These are phyloP conservation scores for Tholera decimalis DNA, from an alignment of 2,888 invertebrate genomes.

Conservation along the genomic window DNA sequence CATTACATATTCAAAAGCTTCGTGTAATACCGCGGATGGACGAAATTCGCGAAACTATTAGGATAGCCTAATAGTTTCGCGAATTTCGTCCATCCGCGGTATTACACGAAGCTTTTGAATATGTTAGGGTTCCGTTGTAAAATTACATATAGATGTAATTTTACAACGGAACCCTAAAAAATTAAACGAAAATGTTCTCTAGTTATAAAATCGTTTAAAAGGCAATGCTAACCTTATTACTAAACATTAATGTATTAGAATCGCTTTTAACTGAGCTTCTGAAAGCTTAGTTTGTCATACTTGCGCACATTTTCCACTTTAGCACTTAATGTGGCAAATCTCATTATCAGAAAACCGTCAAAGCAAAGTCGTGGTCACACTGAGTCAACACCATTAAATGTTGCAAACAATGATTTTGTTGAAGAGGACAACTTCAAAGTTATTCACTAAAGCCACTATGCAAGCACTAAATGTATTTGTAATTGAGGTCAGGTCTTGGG, in stretches of 20 bases:
- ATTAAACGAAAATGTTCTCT: too few relatives aligned
- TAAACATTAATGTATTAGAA: conserved; percentile 35
- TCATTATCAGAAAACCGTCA: conserved; percentile 44
- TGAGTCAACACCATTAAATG: conserved; percentile 45
- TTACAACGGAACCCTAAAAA: too few relatives aligned
- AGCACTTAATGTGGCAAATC: conserved; percentile 49
- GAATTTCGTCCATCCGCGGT: too few relatives aligned
- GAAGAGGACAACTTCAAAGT: conserved; percentile 23
- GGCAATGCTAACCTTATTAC: conserved; percentile 17
- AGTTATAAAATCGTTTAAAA: conserved; percentile 9
- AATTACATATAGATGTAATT: too few relatives aligned
- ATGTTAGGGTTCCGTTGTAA: too few relatives aligned
- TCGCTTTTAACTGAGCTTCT: conserved; percentile 32
- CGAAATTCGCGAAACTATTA: too few relatives aligned
- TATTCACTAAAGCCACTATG: conserved; percentile 1
- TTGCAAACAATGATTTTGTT: conserved; percentile 46
- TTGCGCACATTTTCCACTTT: conserved; percentile 49
- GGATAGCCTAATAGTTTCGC: too few relatives aligned
- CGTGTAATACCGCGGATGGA: too few relatives aligned
- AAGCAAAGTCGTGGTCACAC: conserved; percentile 23
- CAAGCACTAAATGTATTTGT: conserved; percentile 16
- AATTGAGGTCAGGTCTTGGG: conserved; percentile 3
- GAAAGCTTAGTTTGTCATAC: conserved; percentile 29
- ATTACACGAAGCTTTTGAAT: too few relatives aligned
- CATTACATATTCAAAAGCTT: too few relatives aligned